Conservation (phyloP, 37 sponge, comb jelly and placozoan species). For the Mnemiopsis leidyi region DNA sequence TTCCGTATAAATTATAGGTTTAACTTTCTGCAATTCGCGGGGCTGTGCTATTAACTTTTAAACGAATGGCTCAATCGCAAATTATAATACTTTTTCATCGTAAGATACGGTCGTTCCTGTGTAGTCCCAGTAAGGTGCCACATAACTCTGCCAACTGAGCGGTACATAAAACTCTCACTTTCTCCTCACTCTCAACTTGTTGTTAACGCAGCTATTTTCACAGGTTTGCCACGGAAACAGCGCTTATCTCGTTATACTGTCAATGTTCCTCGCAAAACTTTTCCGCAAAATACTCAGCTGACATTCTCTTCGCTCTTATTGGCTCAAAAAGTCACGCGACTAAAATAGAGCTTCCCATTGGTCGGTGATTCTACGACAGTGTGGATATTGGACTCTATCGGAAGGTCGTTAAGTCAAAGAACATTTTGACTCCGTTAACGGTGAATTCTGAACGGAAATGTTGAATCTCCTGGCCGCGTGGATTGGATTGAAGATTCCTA, state of each 20-base stretch:
- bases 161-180: too few species aligned
- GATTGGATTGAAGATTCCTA: too few species aligned
- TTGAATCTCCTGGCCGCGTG: too few species aligned
- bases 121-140: too few species aligned
- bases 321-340: not conserved
- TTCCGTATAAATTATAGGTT: too few species aligned
- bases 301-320: not conserved
- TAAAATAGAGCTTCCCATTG: not conserved
- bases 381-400: not conserved
- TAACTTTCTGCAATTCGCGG: too few species aligned
- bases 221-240: not conserved
- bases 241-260: not conserved
- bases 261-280: not conserved
- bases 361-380: not conserved
- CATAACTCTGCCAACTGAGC: too few species aligned
- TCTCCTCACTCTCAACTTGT: too few species aligned
- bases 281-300: not conserved
- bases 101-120: too few species aligned
- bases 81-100: too few species aligned
- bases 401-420: not conserved
- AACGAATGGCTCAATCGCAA: too few species aligned
- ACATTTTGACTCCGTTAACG: not conserved
- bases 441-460: not conserved
- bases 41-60: too few species aligned
- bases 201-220: not conserved